phyloP scores from a whole-genome alignment of 2,797 vertebrate species.

The Molossus alvarezi region DNA sequence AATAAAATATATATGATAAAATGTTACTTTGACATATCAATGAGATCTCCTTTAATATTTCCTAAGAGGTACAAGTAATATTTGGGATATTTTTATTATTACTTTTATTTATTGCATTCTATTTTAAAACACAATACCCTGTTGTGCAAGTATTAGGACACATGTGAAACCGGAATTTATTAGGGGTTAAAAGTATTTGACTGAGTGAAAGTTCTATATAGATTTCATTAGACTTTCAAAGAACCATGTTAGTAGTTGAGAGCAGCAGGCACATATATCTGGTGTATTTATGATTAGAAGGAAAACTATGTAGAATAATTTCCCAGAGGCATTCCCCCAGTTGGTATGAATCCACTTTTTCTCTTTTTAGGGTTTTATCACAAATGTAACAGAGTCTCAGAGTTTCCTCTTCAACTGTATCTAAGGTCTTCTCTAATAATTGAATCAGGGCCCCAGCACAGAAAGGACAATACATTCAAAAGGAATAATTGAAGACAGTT shows the following conservation, averaged over 20 bases:
- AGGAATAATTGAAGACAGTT: background rate
- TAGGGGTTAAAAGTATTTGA: background rate
- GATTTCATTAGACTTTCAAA: background rate
- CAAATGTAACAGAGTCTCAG: background rate
- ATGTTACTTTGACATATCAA: background rate
- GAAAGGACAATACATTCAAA: background rate
- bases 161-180: background rate
- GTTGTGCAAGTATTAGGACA: background rate
- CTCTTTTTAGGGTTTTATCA: conserved; percentile 18
- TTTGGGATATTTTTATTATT: background rate
- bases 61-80: background rate
- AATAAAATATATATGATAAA: background rate
- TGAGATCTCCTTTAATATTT: background rate
- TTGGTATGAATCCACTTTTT: background rate
- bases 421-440: background rate
- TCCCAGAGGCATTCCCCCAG: background rate
- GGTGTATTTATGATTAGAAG: background rate
- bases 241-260: background rate
- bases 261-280: background rate
- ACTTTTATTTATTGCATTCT: background rate
- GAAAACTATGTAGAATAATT: background rate
- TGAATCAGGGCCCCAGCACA: background rate
- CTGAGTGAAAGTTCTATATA: background rate
- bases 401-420: background rate
- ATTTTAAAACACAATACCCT: background rate